Evolutionary conservation across 2,888 invertebrate species (phyloP).

Genomic region (Drosophila gaucha): DNA sequence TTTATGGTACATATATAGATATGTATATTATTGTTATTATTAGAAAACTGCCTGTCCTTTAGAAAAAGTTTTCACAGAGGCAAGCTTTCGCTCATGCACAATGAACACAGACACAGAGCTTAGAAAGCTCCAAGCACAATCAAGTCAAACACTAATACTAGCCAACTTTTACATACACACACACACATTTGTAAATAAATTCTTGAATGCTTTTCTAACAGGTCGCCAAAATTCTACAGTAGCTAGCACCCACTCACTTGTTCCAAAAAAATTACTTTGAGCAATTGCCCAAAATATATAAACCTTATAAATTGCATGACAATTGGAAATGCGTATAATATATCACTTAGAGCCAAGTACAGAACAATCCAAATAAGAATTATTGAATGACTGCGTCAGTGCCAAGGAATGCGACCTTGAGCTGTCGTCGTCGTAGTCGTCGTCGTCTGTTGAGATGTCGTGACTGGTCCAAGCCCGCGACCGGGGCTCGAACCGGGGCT

Average conservation of each 20-base stretch:
- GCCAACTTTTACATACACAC: background rate
- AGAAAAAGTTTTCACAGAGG: background rate
- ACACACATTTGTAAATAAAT: background rate
- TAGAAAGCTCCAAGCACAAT: background rate
- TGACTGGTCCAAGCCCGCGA: slow-evolving; percentile 51
- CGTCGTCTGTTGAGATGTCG: slow-evolving; percentile 61
- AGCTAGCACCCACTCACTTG: background rate
- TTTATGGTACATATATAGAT: background rate
- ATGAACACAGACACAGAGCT: background rate
- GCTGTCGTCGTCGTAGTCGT: slow-evolving; percentile 57
- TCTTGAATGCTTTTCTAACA: background rate
- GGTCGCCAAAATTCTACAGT: background rate
- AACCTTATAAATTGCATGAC: slow-evolving; percentile 14
- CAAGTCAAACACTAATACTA: background rate
- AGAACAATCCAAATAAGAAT: slow-evolving; percentile 58
- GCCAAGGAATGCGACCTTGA: slow-evolving; percentile 77
- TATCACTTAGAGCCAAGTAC: slow-evolving; percentile 27
- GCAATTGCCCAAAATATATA: slow-evolving; percentile 1
- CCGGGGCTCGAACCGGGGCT: background rate
- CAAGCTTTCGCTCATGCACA: background rate
- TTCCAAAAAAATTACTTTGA: background rate
- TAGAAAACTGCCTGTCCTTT: background rate
- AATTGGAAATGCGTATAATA: slow-evolving; percentile 27
- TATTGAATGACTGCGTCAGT: slow-evolving; percentile 73
- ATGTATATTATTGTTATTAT: too few species aligned